Base-by-base conservation (phyloP, 2,113 vertebrate species). In the Nematolebias whitei region DNA sequence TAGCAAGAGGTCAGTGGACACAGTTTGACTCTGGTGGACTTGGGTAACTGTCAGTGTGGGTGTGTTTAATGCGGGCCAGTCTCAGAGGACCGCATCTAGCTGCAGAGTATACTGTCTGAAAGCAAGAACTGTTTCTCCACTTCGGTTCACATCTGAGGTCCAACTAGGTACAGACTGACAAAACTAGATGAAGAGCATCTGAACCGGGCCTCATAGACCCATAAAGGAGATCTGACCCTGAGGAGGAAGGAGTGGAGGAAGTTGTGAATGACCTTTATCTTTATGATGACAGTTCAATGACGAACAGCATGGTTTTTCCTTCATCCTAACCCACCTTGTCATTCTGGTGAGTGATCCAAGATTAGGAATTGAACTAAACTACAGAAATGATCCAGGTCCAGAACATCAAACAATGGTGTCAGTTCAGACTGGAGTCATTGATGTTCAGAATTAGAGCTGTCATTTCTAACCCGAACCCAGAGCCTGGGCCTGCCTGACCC, bases 1-100 rank as follows among this genome's bases (percentile, higher is more conserved):
- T n/a, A 41, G 22, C 26, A n/a, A 63, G 57, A 57, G 29, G 79
- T 50, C n/a, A 8, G 49, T 59, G 20, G 66, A 3, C 10, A 16
- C 18, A 52, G 23, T n/a, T 0, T 43, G 20, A 22, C 29, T 60
- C 47, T 15, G 26, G 13, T 2, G 4, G 23, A 9, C 15, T 24
- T 16, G 29, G 45, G 44, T 39, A 4, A 6, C n/a, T 48, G 12
- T n/a, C 12, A 5, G 45, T 11, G 12, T 40, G 20, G 47, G 29
- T 14, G 18, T 2, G 23, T 45, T n/a, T 50, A 22, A 44, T 44
- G 9, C 11, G 15, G 13, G 26, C 48, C 9, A 12, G 54, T 15
- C 13, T 23, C 19, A 32, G 11, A 45, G 59, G 32, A 49, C 41
- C 45, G 24, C 26, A 70, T 61, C 10, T 19, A 61, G 29, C 58